Conservation (phyloP, 1,140 invertebrate genomes). For the Drosophila sproati region DNA sequence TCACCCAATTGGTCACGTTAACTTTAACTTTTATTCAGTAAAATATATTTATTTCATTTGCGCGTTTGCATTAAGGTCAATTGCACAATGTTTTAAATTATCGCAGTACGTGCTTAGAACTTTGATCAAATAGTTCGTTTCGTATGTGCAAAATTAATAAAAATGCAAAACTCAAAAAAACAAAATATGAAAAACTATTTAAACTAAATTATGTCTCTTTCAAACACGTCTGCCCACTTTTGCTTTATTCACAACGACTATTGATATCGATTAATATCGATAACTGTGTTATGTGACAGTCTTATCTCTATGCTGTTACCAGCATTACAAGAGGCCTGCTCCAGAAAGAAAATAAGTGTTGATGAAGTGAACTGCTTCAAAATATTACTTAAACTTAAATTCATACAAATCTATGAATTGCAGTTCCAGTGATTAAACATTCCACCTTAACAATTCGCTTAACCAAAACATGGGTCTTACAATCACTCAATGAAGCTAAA, state of each 20-base stretch:
- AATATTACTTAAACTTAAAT: not conserved
- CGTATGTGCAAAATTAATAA: slow-evolving; percentile 6
- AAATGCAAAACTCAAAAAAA: not conserved
- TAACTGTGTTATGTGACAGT: too few species aligned
- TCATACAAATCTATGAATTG: not conserved
- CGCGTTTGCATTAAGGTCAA: not conserved
- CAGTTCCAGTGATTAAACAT: not conserved
- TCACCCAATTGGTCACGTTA: not conserved
- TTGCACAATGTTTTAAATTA: slow-evolving; percentile 1
- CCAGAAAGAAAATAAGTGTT: too few species aligned
- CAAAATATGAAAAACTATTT: too few species aligned
- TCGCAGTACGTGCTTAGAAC: slow-evolving; percentile 9
- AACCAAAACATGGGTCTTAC: not conserved
- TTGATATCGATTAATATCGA: too few species aligned
- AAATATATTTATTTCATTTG: not conserved
- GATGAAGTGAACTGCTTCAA: too few species aligned
- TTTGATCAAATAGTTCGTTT: not conserved
- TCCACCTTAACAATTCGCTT: not conserved
- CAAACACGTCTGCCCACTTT: not conserved
- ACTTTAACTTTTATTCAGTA: not conserved
- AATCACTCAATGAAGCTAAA: not conserved
- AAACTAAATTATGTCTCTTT: too few species aligned
- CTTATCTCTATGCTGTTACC: too few species aligned
- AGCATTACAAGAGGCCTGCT: too few species aligned
- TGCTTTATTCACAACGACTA: too few species aligned